Conservation (phyloP, 1,140 invertebrate species). For the Araneus ventricosus region DNA sequence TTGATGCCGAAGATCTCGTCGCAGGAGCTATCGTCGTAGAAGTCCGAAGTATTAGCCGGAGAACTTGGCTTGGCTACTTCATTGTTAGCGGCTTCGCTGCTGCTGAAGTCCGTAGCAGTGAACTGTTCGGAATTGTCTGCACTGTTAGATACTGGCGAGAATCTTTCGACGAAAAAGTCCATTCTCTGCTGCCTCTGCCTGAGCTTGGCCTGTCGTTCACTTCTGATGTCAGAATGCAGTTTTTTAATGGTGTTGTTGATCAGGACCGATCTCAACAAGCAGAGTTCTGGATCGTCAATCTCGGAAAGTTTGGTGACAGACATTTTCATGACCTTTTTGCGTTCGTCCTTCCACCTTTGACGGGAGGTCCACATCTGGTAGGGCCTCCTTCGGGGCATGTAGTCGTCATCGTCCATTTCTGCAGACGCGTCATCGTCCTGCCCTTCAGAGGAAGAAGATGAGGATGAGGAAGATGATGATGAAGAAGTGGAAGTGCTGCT, state of each 20-base stretch:
- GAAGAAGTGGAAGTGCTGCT: background rate
- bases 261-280: slow-evolving; percentile 90
- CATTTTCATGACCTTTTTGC: slow-evolving; percentile 88
- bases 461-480: slow-evolving; percentile 39
- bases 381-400: slow-evolving; percentile 54
- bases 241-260: slow-evolving; percentile 94
- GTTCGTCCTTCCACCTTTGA: slow-evolving; percentile 85
- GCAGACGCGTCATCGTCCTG: slow-evolving; percentile 7
- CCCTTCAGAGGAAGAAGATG: slow-evolving; percentile 13
- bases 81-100: background rate
- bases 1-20: slow-evolving; percentile 76
- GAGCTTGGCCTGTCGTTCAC: slow-evolving; percentile 68
- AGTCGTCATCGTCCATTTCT: slow-evolving; percentile 58
- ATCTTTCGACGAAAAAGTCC: slow-evolving; percentile 51
- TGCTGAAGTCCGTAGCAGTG: background rate
- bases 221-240: slow-evolving; percentile 82
- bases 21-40: slow-evolving; percentile 72
- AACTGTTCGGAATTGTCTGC: background rate
- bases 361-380: slow-evolving; percentile 74
- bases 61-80: slow-evolving; percentile 12
- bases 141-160: background rate
- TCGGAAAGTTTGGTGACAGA: slow-evolving; percentile 91
- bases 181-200: slow-evolving; percentile 45
- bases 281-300: slow-evolving; percentile 93
- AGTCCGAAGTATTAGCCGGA: background rate